Evolutionary conservation across 2,888 invertebrate species (phyloP), one percentile per base, ranked within the genome.

Genomic region (Eurois occulta): DNA sequence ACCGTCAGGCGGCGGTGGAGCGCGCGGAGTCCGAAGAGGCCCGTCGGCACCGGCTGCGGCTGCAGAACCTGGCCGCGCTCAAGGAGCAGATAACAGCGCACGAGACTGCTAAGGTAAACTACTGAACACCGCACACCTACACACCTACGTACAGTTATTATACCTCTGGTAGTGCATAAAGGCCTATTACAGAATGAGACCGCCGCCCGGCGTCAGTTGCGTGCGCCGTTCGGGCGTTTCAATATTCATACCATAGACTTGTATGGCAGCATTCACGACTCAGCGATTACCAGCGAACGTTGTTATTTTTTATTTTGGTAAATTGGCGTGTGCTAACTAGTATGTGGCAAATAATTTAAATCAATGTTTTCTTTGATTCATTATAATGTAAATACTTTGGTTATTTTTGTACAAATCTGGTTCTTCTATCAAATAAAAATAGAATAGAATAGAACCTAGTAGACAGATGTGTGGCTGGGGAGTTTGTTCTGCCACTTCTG

Each of bases 1-100:
- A 97, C 87, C 97, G 98, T 1, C 94, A 96, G 82, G 94, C 95
- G 73, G 97, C 97, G 0, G 95, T 98, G 8, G 91, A 94, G 43
- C 95, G 97, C 1, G 97, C 97, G 21, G 97, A 97, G 83, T 88
- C 91, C 28, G 95, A 97, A 73, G 94, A 95, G 86, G 93, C 95
- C 38, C 91, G 96, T 16, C 92, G 96, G 70, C 95, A 96, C 75
- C 88, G 91, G 2, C 92, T 96, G 10, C 92, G 96, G 0, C 92
- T 97, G 69, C 95, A 96, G 87, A 96, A 96, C 91, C 94, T 97
- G 8, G 90, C 94, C 0, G 95, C 96, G 0, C 87, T 97, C n/a
- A 96, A 96, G 87, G 95, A 97, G 78, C 97, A 97, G 90, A 97
- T 97, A 65, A 84, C 90, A 5, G 93, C 96, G 0, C 96, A 96